phyloP scores from a whole-genome alignment of 2,888 invertebrate genomes.

The Andrena flavipes region DNA sequence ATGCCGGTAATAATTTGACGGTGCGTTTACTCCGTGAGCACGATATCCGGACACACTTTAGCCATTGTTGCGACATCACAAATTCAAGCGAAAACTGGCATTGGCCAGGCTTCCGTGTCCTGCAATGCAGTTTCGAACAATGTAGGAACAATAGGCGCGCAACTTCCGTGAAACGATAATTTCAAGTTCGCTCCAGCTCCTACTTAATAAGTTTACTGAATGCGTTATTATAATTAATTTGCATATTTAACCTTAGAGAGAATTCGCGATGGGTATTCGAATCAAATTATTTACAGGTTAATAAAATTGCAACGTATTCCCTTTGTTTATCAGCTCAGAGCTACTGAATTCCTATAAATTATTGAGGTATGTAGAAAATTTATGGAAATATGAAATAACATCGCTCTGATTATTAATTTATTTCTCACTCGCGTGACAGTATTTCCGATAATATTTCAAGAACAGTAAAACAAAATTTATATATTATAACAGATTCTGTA shows the following conservation, averaged over 20 bases:
- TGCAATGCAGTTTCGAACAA: conserved; percentile 60
- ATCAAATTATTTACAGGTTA: neutral
- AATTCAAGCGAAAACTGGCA: conserved; percentile 60
- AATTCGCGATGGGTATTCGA: neutral
- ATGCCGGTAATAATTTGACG: conserved; percentile 41
- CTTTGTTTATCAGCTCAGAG: no score
- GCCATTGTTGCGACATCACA: conserved; percentile 64
- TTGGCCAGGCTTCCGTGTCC: conserved; percentile 47
- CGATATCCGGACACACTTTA: conserved; percentile 39
- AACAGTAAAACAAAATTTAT: no score
- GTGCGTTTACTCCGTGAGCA: conserved; percentile 1
- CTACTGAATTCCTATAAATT: no score
- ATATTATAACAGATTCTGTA: no score
- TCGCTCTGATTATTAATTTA: no score
- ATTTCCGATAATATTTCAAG: no score
- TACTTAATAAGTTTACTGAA: conserved; percentile 21
- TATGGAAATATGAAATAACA: no score
- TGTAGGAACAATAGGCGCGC: conserved; percentile 56
- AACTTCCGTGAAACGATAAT: conserved; percentile 44
- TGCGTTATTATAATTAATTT: neutral
- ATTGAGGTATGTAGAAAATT: no score
- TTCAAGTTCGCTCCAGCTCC: conserved; percentile 28
- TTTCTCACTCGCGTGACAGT: no score
- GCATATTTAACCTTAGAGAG: neutral
- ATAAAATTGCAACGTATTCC: no score